These are phyloP conservation scores for Drosophila tropicalis DNA, from an alignment of 1,140 invertebrate species.

Conservation along the genomic window DNA sequence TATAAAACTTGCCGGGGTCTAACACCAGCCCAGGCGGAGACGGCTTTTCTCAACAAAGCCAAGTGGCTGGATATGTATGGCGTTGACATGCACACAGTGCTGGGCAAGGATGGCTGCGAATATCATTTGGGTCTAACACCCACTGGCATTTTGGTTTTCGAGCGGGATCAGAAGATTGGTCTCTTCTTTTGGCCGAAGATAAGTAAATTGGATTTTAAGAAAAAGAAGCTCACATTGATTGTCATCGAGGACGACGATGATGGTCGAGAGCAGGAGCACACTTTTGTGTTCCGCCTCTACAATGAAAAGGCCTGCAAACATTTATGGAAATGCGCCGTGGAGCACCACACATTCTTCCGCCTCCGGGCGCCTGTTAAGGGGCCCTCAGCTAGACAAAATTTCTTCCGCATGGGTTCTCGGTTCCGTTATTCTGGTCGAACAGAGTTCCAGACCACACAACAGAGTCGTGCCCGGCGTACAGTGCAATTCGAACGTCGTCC, in stretches of 20 bases:
- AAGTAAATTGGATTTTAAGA: conserved; percentile 96
- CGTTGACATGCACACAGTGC: conserved; percentile 96
- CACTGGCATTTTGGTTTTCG: conserved; percentile 98
- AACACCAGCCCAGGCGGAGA: conserved; percentile 95
- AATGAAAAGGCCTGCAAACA: conserved; percentile 99
- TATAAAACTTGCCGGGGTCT: conserved; percentile 93
- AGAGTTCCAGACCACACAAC: conserved; percentile 97
- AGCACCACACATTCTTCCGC: conserved; percentile 99
- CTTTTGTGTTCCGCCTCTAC: conserved; percentile 94
- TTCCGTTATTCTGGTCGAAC: conserved; percentile 97
- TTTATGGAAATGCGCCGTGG: conserved; percentile 99
- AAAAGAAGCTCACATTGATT: conserved; percentile 96
- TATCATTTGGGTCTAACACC: conserved; percentile 99
- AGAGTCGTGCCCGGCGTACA: conserved; percentile 93
- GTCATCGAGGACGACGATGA: conserved; percentile 98
- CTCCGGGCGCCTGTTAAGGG: conserved; percentile 95
- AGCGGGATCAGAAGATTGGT: conserved; percentile 97
- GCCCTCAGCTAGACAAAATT: conserved; percentile 95
- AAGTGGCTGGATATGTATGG: conserved; percentile 99
- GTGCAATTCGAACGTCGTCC: conserved; percentile 98
- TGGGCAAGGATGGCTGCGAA: conserved; percentile 97
- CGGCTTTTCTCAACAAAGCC: conserved; percentile 95
- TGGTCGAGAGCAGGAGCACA: conserved; percentile 95
- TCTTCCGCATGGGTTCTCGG: conserved; percentile 98
- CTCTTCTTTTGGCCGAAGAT: conserved; percentile 99